These are phyloP conservation scores for Bos taurus DNA, from an alignment of 2,113 vertebrate genomes.

Conservation along the genomic window DNA sequence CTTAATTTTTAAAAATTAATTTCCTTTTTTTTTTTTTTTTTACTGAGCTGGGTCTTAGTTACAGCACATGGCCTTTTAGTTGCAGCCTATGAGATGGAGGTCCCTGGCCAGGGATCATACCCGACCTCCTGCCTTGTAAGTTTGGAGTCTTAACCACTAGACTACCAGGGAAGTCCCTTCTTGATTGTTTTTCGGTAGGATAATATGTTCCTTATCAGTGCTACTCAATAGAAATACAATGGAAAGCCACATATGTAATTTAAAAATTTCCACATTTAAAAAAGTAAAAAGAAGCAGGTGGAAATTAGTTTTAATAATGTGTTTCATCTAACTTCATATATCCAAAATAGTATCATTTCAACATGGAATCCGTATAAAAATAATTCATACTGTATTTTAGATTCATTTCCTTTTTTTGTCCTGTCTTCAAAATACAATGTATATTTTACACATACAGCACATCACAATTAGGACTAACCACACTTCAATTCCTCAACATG, in stretches of 20 bases:
- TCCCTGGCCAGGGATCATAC: background rate
- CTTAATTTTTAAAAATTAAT: background rate
- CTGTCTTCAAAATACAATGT: background rate
- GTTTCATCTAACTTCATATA: background rate
- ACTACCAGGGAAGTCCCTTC: background rate
- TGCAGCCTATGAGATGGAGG: background rate
- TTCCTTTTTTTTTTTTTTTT: background rate
- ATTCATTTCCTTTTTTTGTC: background rate
- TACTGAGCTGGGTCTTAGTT: background rate
- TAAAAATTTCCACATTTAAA: background rate
- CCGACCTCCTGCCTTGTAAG: background rate
- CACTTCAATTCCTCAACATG: background rate
- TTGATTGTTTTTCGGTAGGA: background rate
- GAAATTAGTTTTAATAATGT: slow-evolving; percentile 19
- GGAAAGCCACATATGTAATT: background rate
- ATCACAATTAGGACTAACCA: background rate
- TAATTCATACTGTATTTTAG: background rate
- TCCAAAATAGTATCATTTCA: background rate
- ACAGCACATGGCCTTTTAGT: background rate
- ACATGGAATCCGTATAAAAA: background rate
- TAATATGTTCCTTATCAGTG: background rate
- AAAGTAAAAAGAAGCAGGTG: background rate
- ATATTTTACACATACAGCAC: background rate
- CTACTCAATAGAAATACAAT: background rate
- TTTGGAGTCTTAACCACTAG: background rate